Conservation (phyloP, 2,797 vertebrate species). For the Lophotriccus pileatus region DNA sequence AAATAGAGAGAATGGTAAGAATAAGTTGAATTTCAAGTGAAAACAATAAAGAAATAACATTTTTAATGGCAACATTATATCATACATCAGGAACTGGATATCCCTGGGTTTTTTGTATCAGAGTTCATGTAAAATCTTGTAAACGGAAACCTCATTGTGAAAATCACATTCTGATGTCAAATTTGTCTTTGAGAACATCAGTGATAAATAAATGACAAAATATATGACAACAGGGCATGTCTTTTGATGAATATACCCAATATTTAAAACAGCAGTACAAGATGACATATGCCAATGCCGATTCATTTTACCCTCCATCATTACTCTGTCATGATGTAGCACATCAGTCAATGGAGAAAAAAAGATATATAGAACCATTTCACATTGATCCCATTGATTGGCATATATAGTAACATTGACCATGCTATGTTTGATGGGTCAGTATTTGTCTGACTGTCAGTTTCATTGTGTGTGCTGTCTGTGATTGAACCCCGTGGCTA, state of each 20-base stretch:
- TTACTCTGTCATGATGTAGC: background rate
- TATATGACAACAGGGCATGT: background rate
- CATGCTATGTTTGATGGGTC: background rate
- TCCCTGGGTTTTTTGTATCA: rapidly evolving
- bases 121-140: background rate
- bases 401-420: background rate
- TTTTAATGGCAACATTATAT: background rate
- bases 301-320: background rate
- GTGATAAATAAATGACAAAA: background rate
- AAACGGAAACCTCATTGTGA: background rate
- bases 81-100: rapidly evolving
- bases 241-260: background rate
- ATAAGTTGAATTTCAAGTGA: background rate
- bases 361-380: background rate
- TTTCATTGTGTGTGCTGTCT: background rate
- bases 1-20: rapidly evolving
- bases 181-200: background rate
- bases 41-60: background rate
- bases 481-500: background rate
- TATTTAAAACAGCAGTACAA: conserved; percentile 1
- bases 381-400: conserved; percentile 20
- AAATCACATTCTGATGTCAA: background rate
- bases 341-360: background rate
- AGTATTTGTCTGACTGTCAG: conserved; percentile 15
- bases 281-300: background rate